Evolutionary conservation across 1,140 invertebrate genomes (phyloP), one percentile per base, ranked within the genome.

Genomic region (Frieseomelitta varia): DNA sequence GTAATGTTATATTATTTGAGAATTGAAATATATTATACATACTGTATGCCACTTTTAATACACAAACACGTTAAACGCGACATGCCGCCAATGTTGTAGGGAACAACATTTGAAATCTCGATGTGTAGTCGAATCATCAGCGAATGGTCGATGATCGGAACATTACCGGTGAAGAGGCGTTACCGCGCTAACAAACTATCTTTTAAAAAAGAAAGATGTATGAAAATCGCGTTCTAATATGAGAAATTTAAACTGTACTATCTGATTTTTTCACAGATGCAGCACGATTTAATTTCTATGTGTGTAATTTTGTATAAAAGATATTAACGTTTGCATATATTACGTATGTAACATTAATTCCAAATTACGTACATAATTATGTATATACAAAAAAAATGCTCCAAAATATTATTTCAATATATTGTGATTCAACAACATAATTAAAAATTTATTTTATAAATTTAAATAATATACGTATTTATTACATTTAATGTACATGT

Each of bases 41-140:
- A 81, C 47, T 73, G 79, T 34, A n/a, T 86, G 55, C 65, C 76
- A 73, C 69, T 81, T 77, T 65, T 78, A 30, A 27, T 69, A 79
- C 61, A 55, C 24, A 67, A 67, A 4, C 30, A 72, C 56, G 65
- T 87, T 87, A 80, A 72, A 72, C 72, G 79, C 56, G 69, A 81
- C 85, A 84, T 88, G 79, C 80, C 84, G 84, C 67, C 47, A 56
- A 74, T 63, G 75, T 88, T 79, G 21, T 53, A 68, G 47, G 55
- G n/a, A 56, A 79, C 58, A 63, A 79, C 81, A 86, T 83, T 81
- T 76, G 75, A 88, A 79, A 86, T 83, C 71, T 71, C 63, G 69
- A 84, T 82, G 24, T 55, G 80, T 76, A 72, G 79, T 77, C 63
- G 78, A 69, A 81, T 8, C 79, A 68, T 86, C 71, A 68, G 77